Evolutionary conservation across 1,140 invertebrate genomes (phyloP), one percentile per base, ranked within the genome.

Genomic region (Trichomalopsis sarcophagae): DNA sequence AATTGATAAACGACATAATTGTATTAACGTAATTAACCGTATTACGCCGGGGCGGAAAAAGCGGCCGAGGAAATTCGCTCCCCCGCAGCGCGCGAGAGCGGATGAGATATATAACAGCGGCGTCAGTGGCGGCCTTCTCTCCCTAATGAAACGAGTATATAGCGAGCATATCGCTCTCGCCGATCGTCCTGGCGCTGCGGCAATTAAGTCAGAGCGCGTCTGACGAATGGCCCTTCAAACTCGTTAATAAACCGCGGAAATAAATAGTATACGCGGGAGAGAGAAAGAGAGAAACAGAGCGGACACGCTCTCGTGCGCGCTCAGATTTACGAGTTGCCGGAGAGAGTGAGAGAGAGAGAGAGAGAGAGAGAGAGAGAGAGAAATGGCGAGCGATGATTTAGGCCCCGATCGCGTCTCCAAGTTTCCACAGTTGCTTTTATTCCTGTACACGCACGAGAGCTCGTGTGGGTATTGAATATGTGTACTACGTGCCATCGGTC

Each of bases 201-300:
- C 68, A 81, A 81, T 81, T 73, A 81, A 66, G 33, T 50, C 80
- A 30, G 30, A 30, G 36, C 68, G 68, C 13, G 10, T 2, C 69
- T 81, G 80, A 81, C 80, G 80, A 81, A 81, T 81, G 80, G 40
- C 69, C 68, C 68, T 81, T 36, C 68, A 40, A 75, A 82, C 71
- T 50, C 71, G 81, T 74, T 82, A 82, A 82, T 82, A 82, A 82
- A 75, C 69, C 81, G 44, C 81, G 71, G 69, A 33, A 82, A 82
- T 82, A 82, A 82, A 82, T 82, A 82, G 44, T 50, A 66, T 33
- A 66, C 50, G 76, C 30, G 75, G 4, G 44, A 17, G 40, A 27
- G n/a, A 66, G 68, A 71, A 27, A 27, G 27, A 27, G 27, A 27
- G 27, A 27, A 27, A 27, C 1, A 27, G 27, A 27, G 68, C 68